phyloP scores from a whole-genome alignment of 2,888 invertebrate species.

The Vannuccia rotundouncinata region DNA sequence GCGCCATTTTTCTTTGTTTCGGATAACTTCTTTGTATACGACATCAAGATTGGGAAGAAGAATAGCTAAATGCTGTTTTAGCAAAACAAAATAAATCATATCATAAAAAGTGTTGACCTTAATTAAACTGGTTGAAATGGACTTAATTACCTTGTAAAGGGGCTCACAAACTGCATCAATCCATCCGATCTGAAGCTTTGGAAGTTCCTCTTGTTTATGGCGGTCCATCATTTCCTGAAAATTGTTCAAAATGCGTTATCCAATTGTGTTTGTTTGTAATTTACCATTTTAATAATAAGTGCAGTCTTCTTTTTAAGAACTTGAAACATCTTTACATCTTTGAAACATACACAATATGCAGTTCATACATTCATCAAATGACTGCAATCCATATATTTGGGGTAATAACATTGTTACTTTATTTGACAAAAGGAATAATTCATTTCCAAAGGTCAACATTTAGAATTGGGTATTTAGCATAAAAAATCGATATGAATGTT shows the following conservation, averaged over 20 bases:
- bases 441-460: too few species aligned
- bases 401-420: too few species aligned
- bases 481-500: too few species aligned
- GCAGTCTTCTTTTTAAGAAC: too few species aligned
- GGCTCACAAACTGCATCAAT: conserved; percentile 57
- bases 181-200: conserved; percentile 52
- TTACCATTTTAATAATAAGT: too few species aligned
- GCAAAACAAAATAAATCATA: not conserved
- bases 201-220: conserved; percentile 51
- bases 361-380: too few species aligned
- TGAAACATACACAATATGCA: too few species aligned
- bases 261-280: not conserved
- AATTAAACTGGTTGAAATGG: not conserved
- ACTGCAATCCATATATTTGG: too few species aligned
- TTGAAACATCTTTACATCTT: too few species aligned
- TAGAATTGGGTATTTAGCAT: too few species aligned
- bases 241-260: not conserved
- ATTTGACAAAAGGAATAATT: too few species aligned
- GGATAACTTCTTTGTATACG: not conserved
- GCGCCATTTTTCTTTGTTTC: not conserved
- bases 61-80: not conserved
- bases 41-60: not conserved
- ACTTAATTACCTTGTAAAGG: conserved; percentile 59
- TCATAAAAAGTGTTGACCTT: not conserved
- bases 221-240: conserved; percentile 53